These are phyloP conservation scores for Calonectris borealis DNA, from an alignment of 2,113 vertebrate species.

Conservation along the genomic window DNA sequence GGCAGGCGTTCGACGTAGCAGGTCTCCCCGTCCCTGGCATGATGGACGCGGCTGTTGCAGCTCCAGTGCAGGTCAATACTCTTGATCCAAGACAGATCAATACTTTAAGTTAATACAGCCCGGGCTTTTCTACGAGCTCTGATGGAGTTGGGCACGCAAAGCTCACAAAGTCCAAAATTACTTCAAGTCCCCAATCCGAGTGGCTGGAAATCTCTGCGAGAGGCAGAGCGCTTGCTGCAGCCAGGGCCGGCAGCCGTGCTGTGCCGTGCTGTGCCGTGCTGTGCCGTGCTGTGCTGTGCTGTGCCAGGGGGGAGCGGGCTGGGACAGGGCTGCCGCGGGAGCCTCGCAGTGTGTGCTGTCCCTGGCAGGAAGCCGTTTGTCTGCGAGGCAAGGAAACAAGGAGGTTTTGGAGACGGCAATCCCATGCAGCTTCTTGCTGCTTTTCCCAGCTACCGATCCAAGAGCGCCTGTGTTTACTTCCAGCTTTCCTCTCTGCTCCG, in stretches of 20 bases:
- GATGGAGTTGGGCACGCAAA: neutral
- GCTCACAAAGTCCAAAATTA: neutral
- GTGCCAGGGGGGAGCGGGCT: neutral
- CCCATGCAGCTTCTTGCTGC: conserved; percentile 15
- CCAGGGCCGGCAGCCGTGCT: neutral
- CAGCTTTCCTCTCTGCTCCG: conserved; percentile 52
- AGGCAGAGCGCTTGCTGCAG: neutral
- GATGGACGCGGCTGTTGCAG: fast-evolving
- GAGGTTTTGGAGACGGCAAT: conserved; percentile 2
- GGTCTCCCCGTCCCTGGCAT: neutral
- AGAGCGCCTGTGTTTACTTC: conserved; percentile 61
- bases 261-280: neutral
- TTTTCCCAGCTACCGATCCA: conserved; percentile 58
- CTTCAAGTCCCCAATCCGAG: neutral
- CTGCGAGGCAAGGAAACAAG: conserved; percentile 38
- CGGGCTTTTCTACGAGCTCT: neutral
- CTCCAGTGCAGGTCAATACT: neutral
- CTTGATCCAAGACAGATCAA: neutral
- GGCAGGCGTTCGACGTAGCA: fast-evolving
- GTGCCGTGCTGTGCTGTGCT: neutral
- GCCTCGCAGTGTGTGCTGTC: neutral
- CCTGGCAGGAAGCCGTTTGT: conserved; percentile 54
- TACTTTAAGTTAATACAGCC: neutral
- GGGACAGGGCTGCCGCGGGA: neutral
- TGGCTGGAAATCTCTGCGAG: neutral